Conservation (phyloP, 2,797 vertebrate species). For the Merluccius polli region DNA sequence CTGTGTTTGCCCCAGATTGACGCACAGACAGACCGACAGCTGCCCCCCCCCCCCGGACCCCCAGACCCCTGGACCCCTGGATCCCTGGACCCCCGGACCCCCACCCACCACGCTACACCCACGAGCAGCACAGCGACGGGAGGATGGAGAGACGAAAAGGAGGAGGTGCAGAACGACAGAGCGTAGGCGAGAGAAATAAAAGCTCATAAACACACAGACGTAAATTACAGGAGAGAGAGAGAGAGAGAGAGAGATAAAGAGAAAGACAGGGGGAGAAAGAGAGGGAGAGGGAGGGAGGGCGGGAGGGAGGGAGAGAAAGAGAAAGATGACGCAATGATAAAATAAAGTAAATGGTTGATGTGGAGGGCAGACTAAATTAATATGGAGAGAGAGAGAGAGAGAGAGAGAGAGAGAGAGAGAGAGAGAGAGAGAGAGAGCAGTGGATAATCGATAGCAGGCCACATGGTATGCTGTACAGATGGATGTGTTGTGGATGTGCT, state of each 20-base stretch:
- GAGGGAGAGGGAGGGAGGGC: too few relatives aligned
- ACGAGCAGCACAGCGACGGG: constrained; percentile 27
- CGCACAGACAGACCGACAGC: not conserved
- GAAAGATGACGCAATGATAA: too few relatives aligned
- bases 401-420: constrained; percentile 49
- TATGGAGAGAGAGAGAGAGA: constrained; percentile 29
- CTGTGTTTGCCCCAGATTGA: not conserved
- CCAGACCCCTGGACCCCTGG: not conserved
- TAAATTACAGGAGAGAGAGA: constrained; percentile 21
- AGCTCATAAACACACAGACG: constrained; percentile 41
- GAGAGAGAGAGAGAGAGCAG: not conserved
- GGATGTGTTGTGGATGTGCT: constrained; percentile 47
- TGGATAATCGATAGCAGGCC: too few relatives aligned
- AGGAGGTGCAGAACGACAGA: constrained; percentile 27
- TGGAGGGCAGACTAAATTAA: too few relatives aligned
- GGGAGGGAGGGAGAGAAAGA: too few relatives aligned
- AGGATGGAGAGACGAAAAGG: constrained; percentile 11
- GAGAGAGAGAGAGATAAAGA: not conserved
- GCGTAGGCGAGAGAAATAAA: constrained; percentile 32
- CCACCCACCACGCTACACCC: constrained; percentile 1
- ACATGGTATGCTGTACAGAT: constrained; percentile 44
- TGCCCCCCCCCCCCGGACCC: too few relatives aligned
- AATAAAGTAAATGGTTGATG: too few relatives aligned
- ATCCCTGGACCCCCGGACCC: not conserved
- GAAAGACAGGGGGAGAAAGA: not conserved